Evolutionary conservation across 2,113 vertebrate genomes (phyloP), one percentile per base, ranked within the genome.

Genomic region (Polypterus bichir): DNA sequence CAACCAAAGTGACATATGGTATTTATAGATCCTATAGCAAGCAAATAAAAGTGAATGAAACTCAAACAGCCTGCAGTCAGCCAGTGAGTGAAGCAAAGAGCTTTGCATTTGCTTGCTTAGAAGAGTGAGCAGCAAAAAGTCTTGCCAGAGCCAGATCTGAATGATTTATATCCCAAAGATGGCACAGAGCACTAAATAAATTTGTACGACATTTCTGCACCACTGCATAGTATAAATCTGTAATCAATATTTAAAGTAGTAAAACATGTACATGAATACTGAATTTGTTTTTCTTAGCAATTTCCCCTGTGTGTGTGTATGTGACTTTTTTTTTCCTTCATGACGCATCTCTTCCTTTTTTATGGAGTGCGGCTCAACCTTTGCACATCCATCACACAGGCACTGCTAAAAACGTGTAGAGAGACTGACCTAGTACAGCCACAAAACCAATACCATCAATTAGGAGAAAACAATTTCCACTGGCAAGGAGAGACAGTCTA

Each of bases 401-500:
- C 58, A 68, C 58, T 64, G 64, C 66, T 77, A 73, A 71, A 73
- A 77, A 78, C 70, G 53, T 9, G 1, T 58, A 59, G 72, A 71
- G 70, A 54, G 0, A 73, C 75, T 79, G 76, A 83, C 74, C 77
- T 66, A 80, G 63, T 70, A 74, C 72, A 79, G 72, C 69, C 70
- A 69, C 70, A 75, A 77, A 78, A 74, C 73, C 77, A 79, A 74
- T 81, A 73, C 75, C 74, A 80, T 83, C 76, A 77, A 70, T 83
- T 83, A 81, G 64, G 69, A 63, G 64, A 79, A 82, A 82, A 79
- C 74, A 72, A 81, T 83, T 87, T 83, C 77, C 74, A 68, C 65
- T 74, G 73, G 73, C 75, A 83, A 82, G 73, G 71, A 62, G 72
- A 82, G 78, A 81, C 76, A 74, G 73, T 72, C 74, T 84, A 85